Conservation (phyloP, 2,113 vertebrate species). For the Climacteris rufus region DNA sequence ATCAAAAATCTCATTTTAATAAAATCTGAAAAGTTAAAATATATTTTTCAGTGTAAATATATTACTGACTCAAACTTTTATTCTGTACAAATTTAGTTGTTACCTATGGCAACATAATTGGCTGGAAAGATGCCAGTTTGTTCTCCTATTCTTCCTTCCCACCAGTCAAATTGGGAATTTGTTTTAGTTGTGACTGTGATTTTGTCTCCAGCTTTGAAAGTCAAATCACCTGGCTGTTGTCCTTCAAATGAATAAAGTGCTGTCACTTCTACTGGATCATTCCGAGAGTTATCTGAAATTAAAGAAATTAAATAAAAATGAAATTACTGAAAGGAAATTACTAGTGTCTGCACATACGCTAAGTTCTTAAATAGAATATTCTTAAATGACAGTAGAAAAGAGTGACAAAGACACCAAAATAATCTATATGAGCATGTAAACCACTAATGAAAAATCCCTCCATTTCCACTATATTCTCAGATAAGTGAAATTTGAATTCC, state of each 20-base stretch:
- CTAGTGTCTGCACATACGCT: neutral
- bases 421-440: neutral
- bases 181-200: constrained; percentile 88
- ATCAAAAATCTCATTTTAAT: neutral
- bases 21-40: constrained; percentile 8
- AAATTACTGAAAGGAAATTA: neutral
- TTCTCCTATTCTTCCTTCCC: constrained; percentile 86
- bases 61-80: neutral
- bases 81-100: neutral
- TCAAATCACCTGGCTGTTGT: constrained; percentile 89
- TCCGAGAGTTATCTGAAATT: constrained; percentile 46
- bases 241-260: constrained; percentile 84
- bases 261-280: constrained; percentile 69
- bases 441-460: rapidly evolving
- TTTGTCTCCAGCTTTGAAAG: constrained; percentile 83
- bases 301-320: neutral
- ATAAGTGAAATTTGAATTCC: neutral
- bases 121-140: constrained; percentile 94
- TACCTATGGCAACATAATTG: constrained; percentile 85
- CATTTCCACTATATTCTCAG: neutral
- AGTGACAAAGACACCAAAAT: neutral
- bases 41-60: neutral
- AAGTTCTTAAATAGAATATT: neutral
- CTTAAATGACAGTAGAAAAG: neutral
- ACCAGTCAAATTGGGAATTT: constrained; percentile 93